phyloP scores from a whole-genome alignment of 1,140 invertebrate species.

The Arion vulgaris region DNA sequence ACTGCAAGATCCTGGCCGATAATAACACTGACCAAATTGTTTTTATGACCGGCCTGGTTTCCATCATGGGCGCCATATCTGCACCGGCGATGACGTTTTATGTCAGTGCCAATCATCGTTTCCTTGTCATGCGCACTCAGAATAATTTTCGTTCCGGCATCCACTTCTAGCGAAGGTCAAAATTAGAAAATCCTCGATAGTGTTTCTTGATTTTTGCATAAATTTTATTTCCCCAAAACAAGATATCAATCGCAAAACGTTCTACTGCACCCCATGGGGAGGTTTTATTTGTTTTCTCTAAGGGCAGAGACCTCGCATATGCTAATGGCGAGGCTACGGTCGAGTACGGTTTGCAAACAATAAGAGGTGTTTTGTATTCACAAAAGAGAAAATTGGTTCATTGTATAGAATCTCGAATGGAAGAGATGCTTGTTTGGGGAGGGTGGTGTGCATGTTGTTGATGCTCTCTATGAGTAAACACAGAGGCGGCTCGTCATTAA shows the following conservation, averaged over 20 bases:
- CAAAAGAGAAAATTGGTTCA: not conserved
- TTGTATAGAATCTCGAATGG: not conserved
- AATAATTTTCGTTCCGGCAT: constrained; percentile 1
- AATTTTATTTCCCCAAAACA: not conserved
- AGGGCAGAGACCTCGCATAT: not conserved
- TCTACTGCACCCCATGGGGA: not conserved
- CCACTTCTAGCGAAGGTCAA: not conserved
- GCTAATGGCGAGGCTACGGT: not conserved
- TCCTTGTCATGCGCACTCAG: constrained; percentile 10
- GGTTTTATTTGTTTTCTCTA: not conserved
- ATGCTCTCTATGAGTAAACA: no score
- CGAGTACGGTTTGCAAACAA: not conserved
- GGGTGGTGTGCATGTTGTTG: no score
- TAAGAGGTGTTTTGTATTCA: not conserved
- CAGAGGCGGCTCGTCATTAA: no score
- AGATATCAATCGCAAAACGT: constrained; percentile 9
- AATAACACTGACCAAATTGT: constrained; percentile 22
- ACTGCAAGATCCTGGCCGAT: not conserved
- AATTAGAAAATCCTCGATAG: not conserved
- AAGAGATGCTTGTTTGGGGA: constrained; percentile 8
- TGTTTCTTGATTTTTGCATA: not conserved
- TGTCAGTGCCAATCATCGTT: constrained; percentile 28
- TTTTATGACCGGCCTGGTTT: constrained; percentile 27
- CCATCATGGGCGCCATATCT: constrained; percentile 2
- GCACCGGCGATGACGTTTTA: constrained; percentile 21